Evolutionary conservation across 2,113 vertebrate genomes (phyloP), one percentile per base, ranked within the genome.

Genomic region (Hippoglossus stenolepis): DNA sequence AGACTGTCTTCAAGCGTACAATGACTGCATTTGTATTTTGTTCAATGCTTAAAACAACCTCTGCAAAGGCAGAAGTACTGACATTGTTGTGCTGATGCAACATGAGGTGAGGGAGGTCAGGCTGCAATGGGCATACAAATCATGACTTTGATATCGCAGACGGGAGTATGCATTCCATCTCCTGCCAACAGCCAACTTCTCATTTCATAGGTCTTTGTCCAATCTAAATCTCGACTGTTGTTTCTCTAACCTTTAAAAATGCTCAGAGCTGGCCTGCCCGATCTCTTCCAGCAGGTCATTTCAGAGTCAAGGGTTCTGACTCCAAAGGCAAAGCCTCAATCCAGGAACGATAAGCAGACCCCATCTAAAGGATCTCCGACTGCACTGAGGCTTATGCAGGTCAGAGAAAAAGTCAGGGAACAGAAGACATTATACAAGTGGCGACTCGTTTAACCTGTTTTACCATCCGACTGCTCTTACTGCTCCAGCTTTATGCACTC

Each of bases 131-230:
- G 24, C 28, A 59, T 17, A 65, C 67, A 78, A 47, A 65, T 58
- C 23, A 58, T 15, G 56, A 53, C 40, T 71, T 65, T 58, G 67
- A 38, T 59, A 65, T 21, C 26, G 12, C 23, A 58, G 23, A 51
- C 17, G 18, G 47, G 17, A 18, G 47, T 20, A 51, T 51, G 47
- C 47, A 51, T 51, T 51, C 47, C 47, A 20, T 51, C 15, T 51
- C 47, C 18, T 51, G 47, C 47, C 47, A 51, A 51, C 15, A 51
- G 47, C 18, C 47, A 51, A 18, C 47, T 51, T 51, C 18, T 51
- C 47, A 51, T 51, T 51, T 51, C 47, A 17, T 49, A 49, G 47
- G 17, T 49, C 47, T 49, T 49, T 17, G 4, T 49, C 47, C 47
- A 20, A 51, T 51, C 47, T 51, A 5, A 18, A 51, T 51, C 47